These are phyloP conservation scores for Proteles cristata DNA, from an alignment of 2,113 vertebrate species.

Conservation along the genomic window DNA sequence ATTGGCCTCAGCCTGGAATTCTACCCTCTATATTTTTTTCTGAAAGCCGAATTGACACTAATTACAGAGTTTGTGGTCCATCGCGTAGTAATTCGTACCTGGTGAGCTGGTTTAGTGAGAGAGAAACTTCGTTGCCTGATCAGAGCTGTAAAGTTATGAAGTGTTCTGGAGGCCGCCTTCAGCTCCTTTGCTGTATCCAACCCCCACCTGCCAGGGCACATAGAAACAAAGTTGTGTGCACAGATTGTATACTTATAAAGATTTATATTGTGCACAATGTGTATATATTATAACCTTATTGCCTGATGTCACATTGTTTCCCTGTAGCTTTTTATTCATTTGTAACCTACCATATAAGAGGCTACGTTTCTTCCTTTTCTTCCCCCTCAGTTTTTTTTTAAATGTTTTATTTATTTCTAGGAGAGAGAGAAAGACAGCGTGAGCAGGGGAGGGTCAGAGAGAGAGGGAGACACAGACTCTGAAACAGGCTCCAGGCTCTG, in stretches of 20 bases:
- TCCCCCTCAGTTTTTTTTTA: background rate
- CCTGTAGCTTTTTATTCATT: background rate
- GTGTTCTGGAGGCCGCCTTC: background rate
- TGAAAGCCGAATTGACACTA: background rate
- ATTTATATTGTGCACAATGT: background rate
- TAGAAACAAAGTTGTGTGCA: background rate
- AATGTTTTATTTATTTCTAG: no score
- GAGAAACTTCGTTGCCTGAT: conserved; percentile 29
- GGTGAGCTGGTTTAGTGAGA: conserved; percentile 56
- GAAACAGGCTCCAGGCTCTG: no score
- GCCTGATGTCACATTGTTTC: conserved; percentile 12
- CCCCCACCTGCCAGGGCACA: background rate
- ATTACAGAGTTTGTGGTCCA: conserved; percentile 43
- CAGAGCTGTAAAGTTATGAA: background rate
- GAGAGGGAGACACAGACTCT: no score
- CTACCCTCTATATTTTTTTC: background rate
- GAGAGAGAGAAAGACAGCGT: no score
- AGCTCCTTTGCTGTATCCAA: background rate
- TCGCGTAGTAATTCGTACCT: background rate
- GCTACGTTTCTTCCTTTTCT: background rate
- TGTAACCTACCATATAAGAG: background rate
- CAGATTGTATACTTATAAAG: background rate
- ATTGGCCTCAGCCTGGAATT: background rate
- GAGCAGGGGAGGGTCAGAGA: no score
- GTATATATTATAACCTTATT: background rate